Evolutionary conservation across 2,797 vertebrate genomes (phyloP), one percentile per base, ranked within the genome.

Genomic region (Scarus forsteni): DNA sequence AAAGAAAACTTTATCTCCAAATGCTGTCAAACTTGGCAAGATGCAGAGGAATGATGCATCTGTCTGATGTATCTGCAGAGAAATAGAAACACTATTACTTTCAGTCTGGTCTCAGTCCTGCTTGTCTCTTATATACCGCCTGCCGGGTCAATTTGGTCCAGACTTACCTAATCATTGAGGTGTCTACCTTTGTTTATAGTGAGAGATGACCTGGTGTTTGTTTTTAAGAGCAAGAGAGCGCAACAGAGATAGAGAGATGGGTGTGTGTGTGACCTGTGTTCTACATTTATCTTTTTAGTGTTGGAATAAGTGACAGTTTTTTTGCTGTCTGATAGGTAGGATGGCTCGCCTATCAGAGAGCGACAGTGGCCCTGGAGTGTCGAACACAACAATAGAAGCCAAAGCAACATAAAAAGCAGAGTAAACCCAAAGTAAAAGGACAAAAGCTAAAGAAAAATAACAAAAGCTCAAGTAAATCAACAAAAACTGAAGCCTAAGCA

Each of bases 61-160:
- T 92, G 91, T 93, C 89, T 93, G 93, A 92, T 87, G 89, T 92
- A 93, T 94, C 95, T 95, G 94, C 85, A 92, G 92, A 93, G 88
- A 95, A 92, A 94, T 90, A 34, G 93, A 92, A 90, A 93, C 77
- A 93, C 79, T 83, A 90, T 94, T 93, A 95, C 87, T 88, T 78
- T 36, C 72, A 71, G 59, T 79, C 81, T 68, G 51, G 56, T 57
- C 71, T 63, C 38, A 58, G 77, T 55, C 60, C 60, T 49, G 43
- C 43, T 45, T 18, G 14, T 56, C 80, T 58, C 48, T 81, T 76
- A 69, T 79, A 60, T 77, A 42, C 75, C 75, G 79, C 77, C 50
- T 38, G 35, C 35, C 80, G 55, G 60, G 79, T 77, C 27, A 6
- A 80, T 77, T 67, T 53, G 61, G 66, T 77, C 63, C 46, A 68